Percentiles rank a stretch among this genome's conserved stretches.
Conservation (phyloP, 1,140 invertebrate species). For the Eulimnadia texana region DNA sequence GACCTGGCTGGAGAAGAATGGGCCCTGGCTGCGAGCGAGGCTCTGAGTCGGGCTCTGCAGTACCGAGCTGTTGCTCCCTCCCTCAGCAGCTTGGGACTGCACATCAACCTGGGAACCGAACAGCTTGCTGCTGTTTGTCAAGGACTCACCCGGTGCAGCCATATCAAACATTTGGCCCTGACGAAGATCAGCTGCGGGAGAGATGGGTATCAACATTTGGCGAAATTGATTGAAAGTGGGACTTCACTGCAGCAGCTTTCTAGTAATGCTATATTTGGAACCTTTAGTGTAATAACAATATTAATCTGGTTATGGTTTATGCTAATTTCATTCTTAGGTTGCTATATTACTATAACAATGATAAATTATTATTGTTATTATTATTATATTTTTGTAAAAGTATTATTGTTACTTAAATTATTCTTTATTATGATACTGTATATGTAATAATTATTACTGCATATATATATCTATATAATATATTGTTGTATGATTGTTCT, state of each 20-base stretch:
- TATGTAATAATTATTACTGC: background rate
- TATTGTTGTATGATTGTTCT: too few relatives aligned
- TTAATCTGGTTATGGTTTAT: too few relatives aligned
- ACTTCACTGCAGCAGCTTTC: conserved; percentile 8
- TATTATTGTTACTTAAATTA: background rate
- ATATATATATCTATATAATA: background rate
- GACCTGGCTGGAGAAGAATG: conserved; percentile 5
- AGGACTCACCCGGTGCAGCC: background rate
- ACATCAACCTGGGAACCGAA: background rate
- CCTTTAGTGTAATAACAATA: background rate
- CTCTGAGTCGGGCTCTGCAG: background rate
- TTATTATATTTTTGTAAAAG: background rate
- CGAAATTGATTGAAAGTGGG: background rate
- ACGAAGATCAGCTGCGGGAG: conserved; percentile 13
- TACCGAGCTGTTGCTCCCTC: background rate
- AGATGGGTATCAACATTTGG: conserved; percentile 6
- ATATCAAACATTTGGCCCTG: conserved; percentile 4
- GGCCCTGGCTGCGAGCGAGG: background rate
- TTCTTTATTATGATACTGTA: background rate
- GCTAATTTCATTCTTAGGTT: background rate
- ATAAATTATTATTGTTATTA: background rate
- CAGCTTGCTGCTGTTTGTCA: conserved; percentile 2
- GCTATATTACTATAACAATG: background rate
- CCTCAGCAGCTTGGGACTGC: background rate
- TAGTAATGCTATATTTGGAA: background rate